Conservation (phyloP, 2,888 invertebrate species). For the Candidula unifasciata region DNA sequence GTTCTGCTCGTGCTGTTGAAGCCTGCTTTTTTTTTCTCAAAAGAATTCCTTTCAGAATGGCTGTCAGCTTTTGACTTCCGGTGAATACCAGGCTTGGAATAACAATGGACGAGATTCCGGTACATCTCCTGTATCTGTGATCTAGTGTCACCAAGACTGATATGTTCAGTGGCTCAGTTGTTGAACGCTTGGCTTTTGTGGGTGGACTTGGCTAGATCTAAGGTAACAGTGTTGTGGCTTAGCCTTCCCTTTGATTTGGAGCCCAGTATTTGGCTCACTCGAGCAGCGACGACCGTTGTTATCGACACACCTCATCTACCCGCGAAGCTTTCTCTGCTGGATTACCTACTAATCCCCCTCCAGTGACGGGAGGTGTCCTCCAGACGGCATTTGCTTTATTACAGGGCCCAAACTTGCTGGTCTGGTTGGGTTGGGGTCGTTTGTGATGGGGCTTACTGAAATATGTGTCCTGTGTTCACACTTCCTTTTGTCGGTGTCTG, state of each 20-base stretch:
- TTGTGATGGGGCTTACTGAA: too few species aligned
- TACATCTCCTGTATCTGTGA: neutral
- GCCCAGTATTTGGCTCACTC: too few species aligned
- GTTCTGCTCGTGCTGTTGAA: neutral
- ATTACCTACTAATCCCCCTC: neutral
- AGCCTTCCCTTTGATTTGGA: too few species aligned
- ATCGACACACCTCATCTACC: conserved; percentile 7
- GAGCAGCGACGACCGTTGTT: neutral
- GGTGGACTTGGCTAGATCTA: too few species aligned
- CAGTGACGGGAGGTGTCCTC: neutral
- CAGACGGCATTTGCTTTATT: neutral
- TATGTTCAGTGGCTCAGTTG: neutral
- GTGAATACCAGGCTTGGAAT: neutral
- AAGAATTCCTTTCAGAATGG: neutral
- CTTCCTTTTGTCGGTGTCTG: too few species aligned
- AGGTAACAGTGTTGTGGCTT: too few species aligned
- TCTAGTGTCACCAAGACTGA: neutral
- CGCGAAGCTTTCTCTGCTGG: neutral
- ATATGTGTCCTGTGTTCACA: too few species aligned
- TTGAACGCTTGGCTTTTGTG: too few species aligned
- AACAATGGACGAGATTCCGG: neutral
- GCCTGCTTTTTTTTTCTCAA: neutral
- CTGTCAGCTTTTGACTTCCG: neutral
- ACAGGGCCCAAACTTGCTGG: neutral
- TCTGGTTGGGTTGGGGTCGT: neutral